A percentile compares a stretch with the other conserved stretches of the same genome.
These are phyloP conservation scores for Oreotrochilus melanogaster DNA, from an alignment of 2,113 vertebrate genomes.

Conservation along the genomic window DNA sequence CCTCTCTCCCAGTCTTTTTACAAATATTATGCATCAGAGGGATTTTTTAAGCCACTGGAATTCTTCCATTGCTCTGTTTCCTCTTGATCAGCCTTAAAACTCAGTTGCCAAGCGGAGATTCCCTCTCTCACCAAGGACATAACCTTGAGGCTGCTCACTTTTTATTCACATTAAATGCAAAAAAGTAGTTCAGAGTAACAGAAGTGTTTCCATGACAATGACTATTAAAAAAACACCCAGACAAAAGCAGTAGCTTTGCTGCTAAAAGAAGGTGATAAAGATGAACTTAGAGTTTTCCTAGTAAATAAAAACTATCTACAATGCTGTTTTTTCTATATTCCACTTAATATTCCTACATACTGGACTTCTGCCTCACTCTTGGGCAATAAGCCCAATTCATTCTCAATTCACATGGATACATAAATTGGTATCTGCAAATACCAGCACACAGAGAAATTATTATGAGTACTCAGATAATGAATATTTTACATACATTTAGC, in stretches of 20 bases:
- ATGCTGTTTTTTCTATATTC: background rate
- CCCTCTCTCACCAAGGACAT: background rate
- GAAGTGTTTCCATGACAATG: background rate
- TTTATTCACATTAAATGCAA: background rate
- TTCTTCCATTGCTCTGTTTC: background rate
- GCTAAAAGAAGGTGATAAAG: background rate
- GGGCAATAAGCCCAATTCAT: fast-evolving
- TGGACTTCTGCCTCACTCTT: background rate
- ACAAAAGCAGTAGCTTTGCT: background rate
- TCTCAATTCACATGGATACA: background rate
- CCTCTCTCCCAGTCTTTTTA: background rate
- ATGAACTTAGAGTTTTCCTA: background rate
- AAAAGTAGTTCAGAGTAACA: background rate
- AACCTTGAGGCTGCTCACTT: background rate
- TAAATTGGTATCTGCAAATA: background rate
- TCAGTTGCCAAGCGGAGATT: background rate
- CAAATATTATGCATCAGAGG: background rate
- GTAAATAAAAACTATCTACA: background rate
- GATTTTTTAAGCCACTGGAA: background rate
- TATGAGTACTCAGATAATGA: background rate
- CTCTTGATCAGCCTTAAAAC: background rate
- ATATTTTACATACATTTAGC: background rate
- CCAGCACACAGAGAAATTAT: background rate
- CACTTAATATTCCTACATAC: background rate
- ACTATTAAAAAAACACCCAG: background rate